phyloP scores from a whole-genome alignment of 2,888 invertebrate genomes.

The Tipula confusa region DNA sequence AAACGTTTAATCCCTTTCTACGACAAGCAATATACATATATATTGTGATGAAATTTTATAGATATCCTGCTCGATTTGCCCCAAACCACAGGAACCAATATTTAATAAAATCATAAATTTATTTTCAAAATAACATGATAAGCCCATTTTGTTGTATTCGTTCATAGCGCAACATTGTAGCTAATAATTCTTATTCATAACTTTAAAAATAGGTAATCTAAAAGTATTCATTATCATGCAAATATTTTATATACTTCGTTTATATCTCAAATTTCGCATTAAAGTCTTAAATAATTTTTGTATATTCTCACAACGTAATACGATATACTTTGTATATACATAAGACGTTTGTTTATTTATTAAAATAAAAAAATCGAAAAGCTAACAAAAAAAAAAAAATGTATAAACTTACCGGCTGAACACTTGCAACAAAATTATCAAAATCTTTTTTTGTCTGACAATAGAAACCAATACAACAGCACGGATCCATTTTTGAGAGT shows the following conservation, averaged over 20 bases:
- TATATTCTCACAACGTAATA: background rate
- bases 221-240: background rate
- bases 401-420: conserved; percentile 57
- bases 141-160: too few relatives aligned
- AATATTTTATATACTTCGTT: background rate
- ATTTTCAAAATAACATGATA: too few relatives aligned
- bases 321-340: too few relatives aligned
- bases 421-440: conserved; percentile 66
- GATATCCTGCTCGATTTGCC: too few relatives aligned
- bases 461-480: conserved; percentile 88
- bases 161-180: too few relatives aligned
- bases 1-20: too few relatives aligned
- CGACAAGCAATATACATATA: too few relatives aligned
- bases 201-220: too few relatives aligned
- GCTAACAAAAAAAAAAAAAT: background rate
- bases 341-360: background rate
- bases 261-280: background rate
- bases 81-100: too few relatives aligned
- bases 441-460: conserved; percentile 72
- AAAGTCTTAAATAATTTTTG: background rate
- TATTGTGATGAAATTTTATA: too few relatives aligned
- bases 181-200: too few relatives aligned
- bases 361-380: conserved; percentile 33
- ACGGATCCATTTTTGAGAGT: conserved; percentile 84
- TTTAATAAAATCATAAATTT: too few relatives aligned